Base-by-base conservation (phyloP, 2,113 vertebrate species). In the Atherinomorus stipes region DNA sequence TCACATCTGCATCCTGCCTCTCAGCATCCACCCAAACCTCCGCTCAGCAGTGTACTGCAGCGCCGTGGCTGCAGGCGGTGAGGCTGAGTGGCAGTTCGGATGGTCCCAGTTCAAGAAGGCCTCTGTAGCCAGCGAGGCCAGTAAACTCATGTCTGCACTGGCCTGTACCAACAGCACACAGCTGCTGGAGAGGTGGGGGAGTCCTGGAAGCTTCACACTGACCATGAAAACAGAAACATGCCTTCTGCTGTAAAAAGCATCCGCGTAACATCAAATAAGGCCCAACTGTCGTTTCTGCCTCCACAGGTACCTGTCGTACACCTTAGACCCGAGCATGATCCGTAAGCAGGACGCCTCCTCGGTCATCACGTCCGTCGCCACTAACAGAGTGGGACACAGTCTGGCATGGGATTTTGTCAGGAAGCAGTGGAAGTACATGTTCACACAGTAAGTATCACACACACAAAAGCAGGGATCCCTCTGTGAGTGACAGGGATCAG, bases 31-130 rank as follows among this genome's bases (percentile, higher is more conserved):
- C 4, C 82, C 95, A 3, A 97, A 97, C 84, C 88, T 98, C 85
- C 95, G 96, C 21, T 93, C 94, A 0, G 49, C 90, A 1, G 87
- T 97, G 61, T 99, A 98, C 94, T 98, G 97, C 94, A 96, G 90
- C 1, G 95, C 95, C 0, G 90, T 98, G 0, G 88, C 95, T 16
- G 78, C 80, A 0, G 97, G 96, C 0, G 91, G 87, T 0, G 77
- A 81, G 62, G 37, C 8, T 0, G 94, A 95, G 81, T 98, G 97
- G 97, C 0, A 95, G 7, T 98, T 98, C 42, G 87, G 87, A 67
- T 98, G 96, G 96, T 0, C 3, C 0, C 91, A 93, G 92, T 96
- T 96, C 74, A 28, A 0, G 0, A 61, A n/a, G 0, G 91, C 96
- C 12, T 25, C 78, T 0, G 77, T 96, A 0, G 94, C 96, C 1